Percentiles rank a stretch among this genome's conserved stretches.
Evolutionary conservation across 2,888 invertebrate genomes (phyloP).

Genomic region (Torymus auratus): DNA sequence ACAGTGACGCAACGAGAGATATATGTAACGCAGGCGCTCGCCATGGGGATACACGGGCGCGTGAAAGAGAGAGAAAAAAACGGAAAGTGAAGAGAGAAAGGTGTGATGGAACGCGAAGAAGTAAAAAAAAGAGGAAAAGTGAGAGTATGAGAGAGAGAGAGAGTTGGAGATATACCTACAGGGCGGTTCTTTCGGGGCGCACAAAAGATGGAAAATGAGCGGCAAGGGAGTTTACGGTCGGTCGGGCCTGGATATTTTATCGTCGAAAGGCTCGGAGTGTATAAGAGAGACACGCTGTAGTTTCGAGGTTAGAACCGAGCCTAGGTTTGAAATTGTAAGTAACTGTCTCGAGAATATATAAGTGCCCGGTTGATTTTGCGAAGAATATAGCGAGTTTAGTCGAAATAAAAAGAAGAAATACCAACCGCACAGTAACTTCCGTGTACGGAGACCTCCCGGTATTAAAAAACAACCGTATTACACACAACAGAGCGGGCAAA

Average conservation of each 20-base stretch:
- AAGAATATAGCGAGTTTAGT: not conserved
- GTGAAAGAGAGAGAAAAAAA: not conserved
- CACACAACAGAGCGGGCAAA: too few relatives aligned
- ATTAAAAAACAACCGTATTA: too few relatives aligned
- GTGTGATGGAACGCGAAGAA: conserved; percentile 7
- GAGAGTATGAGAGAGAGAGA: not conserved
- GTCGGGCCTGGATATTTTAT: too few relatives aligned
- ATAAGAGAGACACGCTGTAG: too few relatives aligned
- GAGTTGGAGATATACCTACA: not conserved
- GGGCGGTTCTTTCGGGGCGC: not conserved
- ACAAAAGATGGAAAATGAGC: conserved; percentile 35
- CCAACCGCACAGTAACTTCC: too few relatives aligned
- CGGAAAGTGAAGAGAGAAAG: conserved; percentile 10
- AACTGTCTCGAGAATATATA: too few relatives aligned
- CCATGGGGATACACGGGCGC: not conserved
- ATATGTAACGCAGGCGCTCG: conserved; percentile 3
- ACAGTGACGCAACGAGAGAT: conserved; percentile 31
- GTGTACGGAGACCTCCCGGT: too few relatives aligned
- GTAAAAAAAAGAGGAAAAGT: not conserved
- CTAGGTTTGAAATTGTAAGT: too few relatives aligned
- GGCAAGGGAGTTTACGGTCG: not conserved
- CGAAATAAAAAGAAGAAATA: not conserved
- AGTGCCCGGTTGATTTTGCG: not conserved
- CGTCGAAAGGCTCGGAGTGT: too few relatives aligned
- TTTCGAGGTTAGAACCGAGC: too few relatives aligned